These are phyloP conservation scores for Drosophila mulleri DNA, from an alignment of 2,888 invertebrate species.

Conservation along the genomic window DNA sequence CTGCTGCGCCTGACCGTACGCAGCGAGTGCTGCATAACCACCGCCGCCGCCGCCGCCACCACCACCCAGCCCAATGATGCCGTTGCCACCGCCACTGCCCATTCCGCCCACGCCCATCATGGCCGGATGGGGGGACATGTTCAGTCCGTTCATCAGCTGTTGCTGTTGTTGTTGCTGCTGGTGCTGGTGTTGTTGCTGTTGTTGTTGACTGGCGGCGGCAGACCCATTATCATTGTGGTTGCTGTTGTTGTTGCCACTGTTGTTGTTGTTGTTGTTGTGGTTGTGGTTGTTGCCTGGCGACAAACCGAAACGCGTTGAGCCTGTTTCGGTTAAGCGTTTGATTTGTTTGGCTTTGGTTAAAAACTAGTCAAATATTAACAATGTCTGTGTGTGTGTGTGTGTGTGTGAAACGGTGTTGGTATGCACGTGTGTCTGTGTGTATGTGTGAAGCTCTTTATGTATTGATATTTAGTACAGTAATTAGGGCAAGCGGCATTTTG, in stretches of 20 bases:
- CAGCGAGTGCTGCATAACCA: conserved; percentile 70
- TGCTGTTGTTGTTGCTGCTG: conserved; percentile 71
- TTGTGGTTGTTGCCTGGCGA: conserved; percentile 63
- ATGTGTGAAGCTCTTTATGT: conserved; percentile 57
- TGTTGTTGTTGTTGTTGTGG: conserved; percentile 41
- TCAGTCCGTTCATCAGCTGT: conserved; percentile 70
- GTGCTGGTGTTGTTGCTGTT: conserved; percentile 54
- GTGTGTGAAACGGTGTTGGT: conserved; percentile 36
- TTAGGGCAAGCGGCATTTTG: conserved; percentile 27
- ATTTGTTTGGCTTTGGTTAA: conserved; percentile 64
- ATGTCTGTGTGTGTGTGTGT: conserved; percentile 28
- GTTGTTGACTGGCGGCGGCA: conserved; percentile 59
- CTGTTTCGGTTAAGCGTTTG: conserved; percentile 83
- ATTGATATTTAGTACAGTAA: conserved; percentile 57
- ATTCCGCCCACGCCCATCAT: conserved; percentile 70
- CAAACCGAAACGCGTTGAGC: conserved; percentile 85
- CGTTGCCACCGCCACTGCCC: conserved; percentile 68
- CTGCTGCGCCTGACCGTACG: conserved; percentile 74
- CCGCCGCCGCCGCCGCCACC: conserved; percentile 56
- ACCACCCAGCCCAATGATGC: conserved; percentile 81
- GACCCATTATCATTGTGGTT: conserved; percentile 64
- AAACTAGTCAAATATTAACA: conserved; percentile 64
- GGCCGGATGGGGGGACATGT: conserved; percentile 72
- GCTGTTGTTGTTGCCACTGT: conserved; percentile 35
- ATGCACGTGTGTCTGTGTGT: conserved; percentile 42